phyloP scores from a whole-genome alignment of 1,140 invertebrate species.

The Caenorhabditis briggsae region DNA sequence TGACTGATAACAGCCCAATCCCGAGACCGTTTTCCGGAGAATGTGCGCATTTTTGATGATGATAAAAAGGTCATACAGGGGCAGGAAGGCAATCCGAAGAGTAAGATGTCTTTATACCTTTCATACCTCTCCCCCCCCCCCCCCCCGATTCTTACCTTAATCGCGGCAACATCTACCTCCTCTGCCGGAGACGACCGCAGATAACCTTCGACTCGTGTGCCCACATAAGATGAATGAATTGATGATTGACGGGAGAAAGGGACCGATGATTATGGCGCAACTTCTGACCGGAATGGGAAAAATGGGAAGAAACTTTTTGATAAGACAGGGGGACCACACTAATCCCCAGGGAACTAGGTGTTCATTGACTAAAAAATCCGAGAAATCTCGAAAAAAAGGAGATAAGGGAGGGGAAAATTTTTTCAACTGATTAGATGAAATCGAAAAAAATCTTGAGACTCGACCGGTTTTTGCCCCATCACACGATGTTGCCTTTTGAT shows the following conservation, averaged over 20 bases:
- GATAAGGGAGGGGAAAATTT: not conserved
- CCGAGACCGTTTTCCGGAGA: not conserved
- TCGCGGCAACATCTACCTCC: not conserved
- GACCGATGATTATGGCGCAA: slow-evolving; percentile 26
- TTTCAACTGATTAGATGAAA: not conserved
- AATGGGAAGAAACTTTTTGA: not conserved
- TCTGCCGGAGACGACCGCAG: slow-evolving; percentile 22
- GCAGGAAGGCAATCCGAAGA: slow-evolving; percentile 1
- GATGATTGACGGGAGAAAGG: slow-evolving; percentile 36
- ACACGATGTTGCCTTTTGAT: slow-evolving; percentile 2
- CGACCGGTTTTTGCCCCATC: slow-evolving; percentile 32
- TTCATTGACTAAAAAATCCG: not conserved
- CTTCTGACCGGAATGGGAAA: not conserved
- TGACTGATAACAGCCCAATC: not conserved
- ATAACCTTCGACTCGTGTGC: slow-evolving; percentile 45
- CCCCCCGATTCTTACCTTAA: slow-evolving; percentile 9
- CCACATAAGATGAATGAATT: slow-evolving; percentile 51
- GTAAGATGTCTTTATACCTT: slow-evolving; percentile 52
- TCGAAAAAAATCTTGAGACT: slow-evolving; percentile 32
- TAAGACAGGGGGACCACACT: not conserved
- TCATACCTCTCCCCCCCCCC: too few relatives aligned
- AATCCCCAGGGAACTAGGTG: not conserved
- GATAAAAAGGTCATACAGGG: slow-evolving; percentile 39
- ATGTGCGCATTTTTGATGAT: slow-evolving; percentile 25
- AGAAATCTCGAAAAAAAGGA: not conserved